Evolutionary conservation across 2,888 invertebrate genomes (phyloP), one percentile per base, ranked within the genome.

Genomic region (Gastracanthus pulcherrimus): DNA sequence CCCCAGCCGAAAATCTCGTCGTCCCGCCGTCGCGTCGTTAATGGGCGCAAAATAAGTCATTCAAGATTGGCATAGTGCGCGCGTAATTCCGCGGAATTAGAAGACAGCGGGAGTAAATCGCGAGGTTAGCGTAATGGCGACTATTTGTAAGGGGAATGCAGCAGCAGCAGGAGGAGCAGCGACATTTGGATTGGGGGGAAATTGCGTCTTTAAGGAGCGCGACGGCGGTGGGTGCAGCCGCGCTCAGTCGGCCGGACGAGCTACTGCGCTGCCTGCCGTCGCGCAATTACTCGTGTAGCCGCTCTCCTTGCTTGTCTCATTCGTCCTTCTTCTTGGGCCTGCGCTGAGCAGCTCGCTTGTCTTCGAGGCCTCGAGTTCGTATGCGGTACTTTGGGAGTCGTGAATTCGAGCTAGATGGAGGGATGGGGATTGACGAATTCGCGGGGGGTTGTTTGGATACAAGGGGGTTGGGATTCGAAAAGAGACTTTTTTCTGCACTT

Each of bases 101-200:
- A 76, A 82, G 80, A 84, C 78, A 78, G 82, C 55, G 77, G 9
- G 58, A 76, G 72, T 81, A 81, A 81, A 81, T 81, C 58, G 76
- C 60, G 55, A 81, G 72, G 76, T 80, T 80, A 76, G 70, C 76
- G 62, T 81, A 81, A 81, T 76, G 67, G 76, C 60, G 72, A 72
- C 72, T 72, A 76, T 81, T 81, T 81, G 72, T 72, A 76, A 72
- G 38, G 58, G 76, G 36, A 13, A 55, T 36, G 31, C 23, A 58
- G 67, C 34, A 62, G 26, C 16, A 23, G 62, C n/a, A 34, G 51
- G 29, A 23, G 29, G 13, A n/a, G 45, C 38, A 26, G 60, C 45
- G 48, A 13, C 60, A 69, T 76, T 70, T 64, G 64, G 16, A 76
- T 76, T 75, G 66, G 29, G 23, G n/a, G 31, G 76, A 81, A 76